Percentiles rank a stretch among this genome's conserved stretches.
phyloP scores from a whole-genome alignment of 2,113 vertebrate genomes.

The Electrona antarctica region DNA sequence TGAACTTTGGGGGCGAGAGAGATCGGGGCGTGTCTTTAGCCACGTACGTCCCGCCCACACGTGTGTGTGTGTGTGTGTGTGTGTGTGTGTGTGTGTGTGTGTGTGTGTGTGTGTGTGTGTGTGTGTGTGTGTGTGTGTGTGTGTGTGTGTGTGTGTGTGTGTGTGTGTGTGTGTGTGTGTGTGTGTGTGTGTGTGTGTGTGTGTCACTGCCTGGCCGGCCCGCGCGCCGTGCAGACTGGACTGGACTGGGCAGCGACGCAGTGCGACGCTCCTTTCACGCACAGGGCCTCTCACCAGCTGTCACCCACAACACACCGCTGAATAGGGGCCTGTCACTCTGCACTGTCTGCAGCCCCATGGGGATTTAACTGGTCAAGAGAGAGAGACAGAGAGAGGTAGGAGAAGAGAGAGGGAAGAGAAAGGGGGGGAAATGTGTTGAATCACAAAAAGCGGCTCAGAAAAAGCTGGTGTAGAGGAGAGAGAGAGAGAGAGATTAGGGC shows the following conservation, averaged over 20 bases:
- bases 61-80: too few species aligned
- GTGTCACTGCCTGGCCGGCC: too few species aligned
- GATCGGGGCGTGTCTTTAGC: too few species aligned
- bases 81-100: too few species aligned
- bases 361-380: conserved; percentile 88
- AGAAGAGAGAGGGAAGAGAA: conserved; percentile 68
- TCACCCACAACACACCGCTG: conserved; percentile 91
- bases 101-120: too few species aligned
- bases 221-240: too few species aligned
- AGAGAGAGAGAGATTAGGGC: conserved; percentile 67
- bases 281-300: conserved; percentile 84
- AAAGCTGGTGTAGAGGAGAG: conserved; percentile 16
- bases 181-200: too few species aligned
- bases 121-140: too few species aligned
- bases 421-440: conserved; percentile 87
- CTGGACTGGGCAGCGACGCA: conserved; percentile 39
- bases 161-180: too few species aligned
- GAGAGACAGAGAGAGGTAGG: background rate
- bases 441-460: conserved; percentile 83
- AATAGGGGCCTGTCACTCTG: conserved; percentile 96
- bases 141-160: too few species aligned
- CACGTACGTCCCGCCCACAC: too few species aligned
- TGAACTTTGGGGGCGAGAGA: too few species aligned
- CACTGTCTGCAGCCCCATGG: conserved; percentile 71
- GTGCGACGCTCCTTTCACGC: conserved; percentile 84